phyloP scores from a whole-genome alignment of 2,113 vertebrate species.

The Canis aureus region DNA sequence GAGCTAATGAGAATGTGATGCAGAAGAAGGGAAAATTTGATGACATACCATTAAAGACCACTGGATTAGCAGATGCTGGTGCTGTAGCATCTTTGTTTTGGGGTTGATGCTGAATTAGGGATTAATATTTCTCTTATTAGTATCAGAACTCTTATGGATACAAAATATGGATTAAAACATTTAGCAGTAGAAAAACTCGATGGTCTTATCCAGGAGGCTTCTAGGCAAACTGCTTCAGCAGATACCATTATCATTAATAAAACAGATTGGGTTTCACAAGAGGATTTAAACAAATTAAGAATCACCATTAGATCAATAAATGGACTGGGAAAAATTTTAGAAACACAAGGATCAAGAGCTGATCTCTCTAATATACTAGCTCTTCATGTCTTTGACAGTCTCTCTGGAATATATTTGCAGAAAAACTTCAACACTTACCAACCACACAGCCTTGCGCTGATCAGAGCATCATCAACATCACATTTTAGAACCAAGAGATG shows the following conservation, averaged over 20 bases:
- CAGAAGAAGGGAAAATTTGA: conserved; percentile 99
- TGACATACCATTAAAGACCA: conserved; percentile 97
- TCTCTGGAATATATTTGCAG: neutral
- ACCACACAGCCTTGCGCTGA: neutral
- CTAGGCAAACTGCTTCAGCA: conserved; percentile 95
- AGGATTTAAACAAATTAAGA: conserved; percentile 90
- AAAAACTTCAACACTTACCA: neutral
- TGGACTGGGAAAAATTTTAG: neutral
- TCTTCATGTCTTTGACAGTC: neutral
- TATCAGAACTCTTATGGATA: neutral
- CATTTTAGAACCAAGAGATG: conserved; percentile 93
- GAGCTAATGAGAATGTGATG: conserved; percentile 99
- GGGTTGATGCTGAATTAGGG: neutral
- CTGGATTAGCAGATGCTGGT: conserved; percentile 99
- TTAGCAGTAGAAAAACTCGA: conserved; percentile 94
- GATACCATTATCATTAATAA: conserved; percentile 97
- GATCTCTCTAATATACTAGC: neutral
- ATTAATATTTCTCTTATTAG: neutral
- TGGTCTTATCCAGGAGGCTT: conserved; percentile 95
- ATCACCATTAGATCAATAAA: conserved; percentile 89
- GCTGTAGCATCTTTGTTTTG: neutral
- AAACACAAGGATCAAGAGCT: neutral
- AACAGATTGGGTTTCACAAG: conserved; percentile 92
- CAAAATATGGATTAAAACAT: conserved; percentile 87
- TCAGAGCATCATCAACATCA: conserved; percentile 95